phyloP scores from a whole-genome alignment of 2,113 vertebrate genomes.

The Colaptes auratus region DNA sequence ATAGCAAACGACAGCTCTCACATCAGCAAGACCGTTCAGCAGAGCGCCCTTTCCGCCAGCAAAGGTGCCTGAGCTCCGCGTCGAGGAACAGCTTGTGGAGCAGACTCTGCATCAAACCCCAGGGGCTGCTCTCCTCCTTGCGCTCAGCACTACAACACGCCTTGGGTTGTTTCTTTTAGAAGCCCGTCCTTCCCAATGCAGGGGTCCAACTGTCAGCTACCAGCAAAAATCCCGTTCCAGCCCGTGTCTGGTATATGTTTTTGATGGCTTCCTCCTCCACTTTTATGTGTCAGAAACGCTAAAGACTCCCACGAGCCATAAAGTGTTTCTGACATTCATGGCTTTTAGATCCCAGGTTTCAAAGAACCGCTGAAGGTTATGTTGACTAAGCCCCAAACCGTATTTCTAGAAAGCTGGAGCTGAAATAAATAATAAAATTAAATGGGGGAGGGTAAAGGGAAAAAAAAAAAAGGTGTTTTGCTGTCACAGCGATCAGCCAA shows the following conservation, averaged over 20 bases:
- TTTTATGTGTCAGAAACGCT: slow-evolving; percentile 56
- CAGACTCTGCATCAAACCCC: background rate
- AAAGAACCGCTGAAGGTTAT: slow-evolving; percentile 58
- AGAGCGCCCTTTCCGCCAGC: background rate
- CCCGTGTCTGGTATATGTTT: background rate
- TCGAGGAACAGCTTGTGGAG: fast-evolving
- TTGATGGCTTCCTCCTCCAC: slow-evolving; percentile 23
- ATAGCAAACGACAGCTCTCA: background rate
- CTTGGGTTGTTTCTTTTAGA: background rate
- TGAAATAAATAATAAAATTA: slow-evolving; percentile 1
- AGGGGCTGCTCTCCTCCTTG: background rate
- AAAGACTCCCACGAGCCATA: slow-evolving; percentile 37
- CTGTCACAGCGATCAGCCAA: slow-evolving; percentile 38
- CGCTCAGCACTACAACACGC: background rate
- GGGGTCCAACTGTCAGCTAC: background rate
- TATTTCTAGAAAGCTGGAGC: slow-evolving; percentile 50
- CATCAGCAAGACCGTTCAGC: background rate
- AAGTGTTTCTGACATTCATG: slow-evolving; percentile 64
- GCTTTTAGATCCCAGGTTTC: slow-evolving; percentile 57
- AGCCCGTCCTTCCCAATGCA: background rate
- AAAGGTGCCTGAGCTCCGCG: background rate
- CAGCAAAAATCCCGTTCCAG: background rate
- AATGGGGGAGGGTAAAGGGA: no score
- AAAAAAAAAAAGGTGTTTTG: slow-evolving; percentile 11
- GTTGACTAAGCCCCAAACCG: slow-evolving; percentile 55